These are phyloP conservation scores for Drosophila nannoptera DNA, from an alignment of 1,140 invertebrate genomes.

Conservation along the genomic window DNA sequence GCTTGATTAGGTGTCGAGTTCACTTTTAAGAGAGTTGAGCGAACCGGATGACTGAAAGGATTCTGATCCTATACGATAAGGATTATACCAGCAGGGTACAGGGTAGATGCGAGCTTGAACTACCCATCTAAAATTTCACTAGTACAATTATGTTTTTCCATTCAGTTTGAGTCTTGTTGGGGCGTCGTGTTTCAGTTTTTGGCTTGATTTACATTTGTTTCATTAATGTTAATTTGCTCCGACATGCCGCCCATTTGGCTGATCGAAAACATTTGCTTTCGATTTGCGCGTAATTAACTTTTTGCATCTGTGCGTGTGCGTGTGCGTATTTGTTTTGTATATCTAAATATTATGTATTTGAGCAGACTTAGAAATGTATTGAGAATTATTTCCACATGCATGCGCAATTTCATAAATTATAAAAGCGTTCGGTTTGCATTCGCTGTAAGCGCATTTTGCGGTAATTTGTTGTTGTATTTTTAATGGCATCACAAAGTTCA, in stretches of 20 bases:
- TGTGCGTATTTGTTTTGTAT: slow-evolving; percentile 2
- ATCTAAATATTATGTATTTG: neutral
- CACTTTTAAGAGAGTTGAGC: too few species aligned
- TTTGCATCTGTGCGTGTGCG: slow-evolving; percentile 6
- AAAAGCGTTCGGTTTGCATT: neutral
- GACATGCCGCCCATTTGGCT: slow-evolving; percentile 37
- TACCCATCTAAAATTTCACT: neutral
- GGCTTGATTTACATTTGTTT: slow-evolving; percentile 41
- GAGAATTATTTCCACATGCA: neutral
- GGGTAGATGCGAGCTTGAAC: neutral
- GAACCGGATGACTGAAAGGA: too few species aligned
- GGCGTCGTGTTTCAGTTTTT: slow-evolving; percentile 41
- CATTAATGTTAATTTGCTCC: slow-evolving; percentile 40
- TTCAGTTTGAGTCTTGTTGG: slow-evolving; percentile 12
- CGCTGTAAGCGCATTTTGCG: slow-evolving; percentile 26
- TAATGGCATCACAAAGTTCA: slow-evolving; percentile 8
- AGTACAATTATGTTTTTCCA: neutral
- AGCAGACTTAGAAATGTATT: neutral
- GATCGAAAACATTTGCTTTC: slow-evolving; percentile 56
- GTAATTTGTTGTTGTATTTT: slow-evolving; percentile 14
- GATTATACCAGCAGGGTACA: neutral
- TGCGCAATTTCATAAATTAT: slow-evolving; percentile 9
- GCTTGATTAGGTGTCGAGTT: too few species aligned
- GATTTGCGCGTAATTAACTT: slow-evolving; percentile 54
- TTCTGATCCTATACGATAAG: too few species aligned